Evolutionary conservation across 2,113 vertebrate species (phyloP).

Genomic region (Sialia sialis): DNA sequence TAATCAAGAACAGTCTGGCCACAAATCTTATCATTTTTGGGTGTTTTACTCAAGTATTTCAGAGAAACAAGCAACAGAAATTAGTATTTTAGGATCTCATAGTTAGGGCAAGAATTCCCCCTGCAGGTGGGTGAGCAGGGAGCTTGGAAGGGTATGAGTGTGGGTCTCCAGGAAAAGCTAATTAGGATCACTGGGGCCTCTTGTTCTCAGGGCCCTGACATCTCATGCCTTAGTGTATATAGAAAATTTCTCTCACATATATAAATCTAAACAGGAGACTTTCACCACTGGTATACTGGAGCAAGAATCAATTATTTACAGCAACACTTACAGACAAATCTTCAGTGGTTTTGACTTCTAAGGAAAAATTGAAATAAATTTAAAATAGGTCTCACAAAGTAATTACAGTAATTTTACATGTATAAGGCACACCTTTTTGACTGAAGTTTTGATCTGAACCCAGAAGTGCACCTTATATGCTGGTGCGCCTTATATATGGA

Average conservation of each 20-base stretch:
- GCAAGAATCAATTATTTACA: neutral
- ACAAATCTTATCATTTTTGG: neutral
- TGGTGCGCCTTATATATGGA: too few species aligned
- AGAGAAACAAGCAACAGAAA: neutral
- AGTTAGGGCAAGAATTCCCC: rapidly evolving
- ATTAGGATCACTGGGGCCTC: neutral
- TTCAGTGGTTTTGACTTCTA: neutral
- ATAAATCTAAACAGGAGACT: neutral
- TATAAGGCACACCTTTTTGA: too few species aligned
- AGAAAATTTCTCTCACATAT: neutral
- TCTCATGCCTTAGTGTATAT: neutral
- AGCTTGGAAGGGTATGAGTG: neutral
- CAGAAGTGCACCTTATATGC: too few species aligned
- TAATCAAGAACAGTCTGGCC: neutral
- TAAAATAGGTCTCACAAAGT: neutral
- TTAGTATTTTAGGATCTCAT: neutral
- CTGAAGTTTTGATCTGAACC: too few species aligned
- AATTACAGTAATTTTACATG: too few species aligned
- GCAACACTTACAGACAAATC: neutral
- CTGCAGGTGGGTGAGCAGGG: neutral
- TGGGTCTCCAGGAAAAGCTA: rapidly evolving
- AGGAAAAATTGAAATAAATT: neutral
- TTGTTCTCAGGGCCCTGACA: neutral
- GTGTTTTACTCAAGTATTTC: neutral
- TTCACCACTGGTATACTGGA: neutral